phyloP scores from a whole-genome alignment of 2,797 vertebrate species.

The Atherinosoma microstoma region DNA sequence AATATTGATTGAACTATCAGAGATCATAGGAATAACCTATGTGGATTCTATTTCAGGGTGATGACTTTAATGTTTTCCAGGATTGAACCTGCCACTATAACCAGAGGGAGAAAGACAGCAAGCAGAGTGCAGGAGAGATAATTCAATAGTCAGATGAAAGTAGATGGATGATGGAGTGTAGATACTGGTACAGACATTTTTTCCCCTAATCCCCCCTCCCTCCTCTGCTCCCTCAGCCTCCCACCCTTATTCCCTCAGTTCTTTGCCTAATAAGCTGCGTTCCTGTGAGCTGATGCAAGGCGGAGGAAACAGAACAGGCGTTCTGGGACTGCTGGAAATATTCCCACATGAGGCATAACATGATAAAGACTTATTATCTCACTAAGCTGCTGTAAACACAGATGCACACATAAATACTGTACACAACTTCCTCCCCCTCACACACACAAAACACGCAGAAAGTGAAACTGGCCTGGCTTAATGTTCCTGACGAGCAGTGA shows the following conservation, averaged over 20 bases:
- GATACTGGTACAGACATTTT: conserved; percentile 74
- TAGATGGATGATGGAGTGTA: conserved; percentile 76
- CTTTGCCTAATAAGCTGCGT: conserved; percentile 87
- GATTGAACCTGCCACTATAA: conserved; percentile 73
- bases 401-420: conserved; percentile 75
- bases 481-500: conserved; percentile 70
- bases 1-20: conserved; percentile 74
- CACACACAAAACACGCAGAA: conserved; percentile 41
- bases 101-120: conserved; percentile 65
- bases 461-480: conserved; percentile 52
- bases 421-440: conserved; percentile 53
- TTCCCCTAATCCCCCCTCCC: conserved; percentile 33
- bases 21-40: conserved; percentile 67
- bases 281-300: conserved; percentile 87
- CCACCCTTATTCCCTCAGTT: conserved; percentile 80
- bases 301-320: conserved; percentile 84
- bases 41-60: conserved; percentile 75
- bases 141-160: conserved; percentile 82
- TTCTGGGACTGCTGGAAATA: conserved; percentile 84
- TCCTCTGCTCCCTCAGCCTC: conserved; percentile 57
- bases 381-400: conserved; percentile 85
- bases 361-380: conserved; percentile 86
- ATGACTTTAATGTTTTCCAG: conserved; percentile 77
- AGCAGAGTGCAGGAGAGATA: conserved; percentile 64
- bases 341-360: conserved; percentile 85